Percentiles rank a stretch among this genome's conserved stretches.
phyloP scores from a whole-genome alignment of 2,888 invertebrate genomes.

The Sclerodermus sp. region DNA sequence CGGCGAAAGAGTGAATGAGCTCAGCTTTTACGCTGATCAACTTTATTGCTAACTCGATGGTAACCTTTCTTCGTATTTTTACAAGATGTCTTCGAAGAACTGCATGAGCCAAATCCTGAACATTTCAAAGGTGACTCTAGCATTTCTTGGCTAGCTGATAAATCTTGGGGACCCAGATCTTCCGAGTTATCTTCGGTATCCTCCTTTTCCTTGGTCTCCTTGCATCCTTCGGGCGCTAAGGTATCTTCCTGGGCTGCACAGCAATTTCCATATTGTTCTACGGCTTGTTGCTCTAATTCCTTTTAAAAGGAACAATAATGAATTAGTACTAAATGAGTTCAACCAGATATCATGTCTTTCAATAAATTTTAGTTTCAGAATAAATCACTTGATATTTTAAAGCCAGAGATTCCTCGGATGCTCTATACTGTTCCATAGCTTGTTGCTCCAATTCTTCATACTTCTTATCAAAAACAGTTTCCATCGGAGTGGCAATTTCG shows the following conservation, averaged over 20 bases:
- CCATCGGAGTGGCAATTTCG: constrained; percentile 21
- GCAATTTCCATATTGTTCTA: constrained; percentile 46
- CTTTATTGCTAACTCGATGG: background rate
- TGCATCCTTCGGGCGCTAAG: background rate
- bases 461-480: constrained; percentile 38
- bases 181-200: constrained; percentile 1
- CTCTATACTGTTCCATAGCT: constrained; percentile 69
- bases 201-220: constrained; percentile 1
- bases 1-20: background rate
- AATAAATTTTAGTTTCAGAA: too few species aligned
- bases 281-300: constrained; percentile 51
- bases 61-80: constrained; percentile 12
- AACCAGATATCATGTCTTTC: too few species aligned
- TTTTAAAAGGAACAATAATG: constrained; percentile 12
- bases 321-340: too few species aligned
- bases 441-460: constrained; percentile 66
- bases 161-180: background rate
- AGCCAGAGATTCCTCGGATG: constrained; percentile 49
- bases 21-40: too few species aligned
- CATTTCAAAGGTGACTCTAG: too few species aligned
- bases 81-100: constrained; percentile 8
- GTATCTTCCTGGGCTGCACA: background rate
- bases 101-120: constrained; percentile 27
- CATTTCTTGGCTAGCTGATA: too few species aligned
- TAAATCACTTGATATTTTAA: constrained; percentile 50